A percentile compares a stretch with the other conserved stretches of the same genome.
phyloP scores from a whole-genome alignment of 2,888 invertebrate genomes.

The Drosophila buzzatii region DNA sequence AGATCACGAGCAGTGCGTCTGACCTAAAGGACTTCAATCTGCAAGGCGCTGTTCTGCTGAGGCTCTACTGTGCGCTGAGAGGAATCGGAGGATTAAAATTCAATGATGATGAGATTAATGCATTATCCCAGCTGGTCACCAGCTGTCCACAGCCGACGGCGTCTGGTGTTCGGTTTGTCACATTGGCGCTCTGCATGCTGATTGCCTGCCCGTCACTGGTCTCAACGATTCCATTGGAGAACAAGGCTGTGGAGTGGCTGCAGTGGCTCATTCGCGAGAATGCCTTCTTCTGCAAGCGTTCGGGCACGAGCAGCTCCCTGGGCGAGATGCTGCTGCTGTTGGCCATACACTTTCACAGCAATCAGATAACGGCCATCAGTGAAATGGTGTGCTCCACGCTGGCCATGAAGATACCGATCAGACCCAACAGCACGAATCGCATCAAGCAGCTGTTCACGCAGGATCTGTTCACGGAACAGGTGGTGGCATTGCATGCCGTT shows the following conservation, averaged over 20 bases:
- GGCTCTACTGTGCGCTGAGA: conserved; percentile 96
- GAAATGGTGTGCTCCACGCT: conserved; percentile 97
- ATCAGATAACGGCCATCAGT: conserved; percentile 96
- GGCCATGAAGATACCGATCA: conserved; percentile 95
- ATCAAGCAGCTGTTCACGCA: conserved; percentile 98
- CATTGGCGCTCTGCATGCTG: conserved; percentile 96
- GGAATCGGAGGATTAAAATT: conserved; percentile 97
- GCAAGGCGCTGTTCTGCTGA: conserved; percentile 94
- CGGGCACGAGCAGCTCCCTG: conserved; percentile 94
- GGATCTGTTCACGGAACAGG: conserved; percentile 98
- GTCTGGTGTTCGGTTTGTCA: conserved; percentile 96
- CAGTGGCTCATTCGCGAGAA: conserved; percentile 97
- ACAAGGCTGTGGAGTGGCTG: conserved; percentile 95
- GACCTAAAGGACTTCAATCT: conserved; percentile 89
- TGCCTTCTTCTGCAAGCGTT: conserved; percentile 93
- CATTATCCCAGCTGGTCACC: conserved; percentile 93
- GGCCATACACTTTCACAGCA: conserved; percentile 98
- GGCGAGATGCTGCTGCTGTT: conserved; percentile 98
- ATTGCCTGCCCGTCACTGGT: conserved; percentile 96
- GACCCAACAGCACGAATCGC: conserved; percentile 94
- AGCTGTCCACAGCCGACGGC: conserved; percentile 95
- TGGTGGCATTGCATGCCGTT: conserved; percentile 97
- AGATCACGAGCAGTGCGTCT: conserved; percentile 88
- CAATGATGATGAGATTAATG: conserved; percentile 95
- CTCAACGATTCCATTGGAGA: conserved; percentile 91